These are phyloP conservation scores for Drosophila mimica DNA, from an alignment of 2,888 invertebrate species.

Conservation along the genomic window DNA sequence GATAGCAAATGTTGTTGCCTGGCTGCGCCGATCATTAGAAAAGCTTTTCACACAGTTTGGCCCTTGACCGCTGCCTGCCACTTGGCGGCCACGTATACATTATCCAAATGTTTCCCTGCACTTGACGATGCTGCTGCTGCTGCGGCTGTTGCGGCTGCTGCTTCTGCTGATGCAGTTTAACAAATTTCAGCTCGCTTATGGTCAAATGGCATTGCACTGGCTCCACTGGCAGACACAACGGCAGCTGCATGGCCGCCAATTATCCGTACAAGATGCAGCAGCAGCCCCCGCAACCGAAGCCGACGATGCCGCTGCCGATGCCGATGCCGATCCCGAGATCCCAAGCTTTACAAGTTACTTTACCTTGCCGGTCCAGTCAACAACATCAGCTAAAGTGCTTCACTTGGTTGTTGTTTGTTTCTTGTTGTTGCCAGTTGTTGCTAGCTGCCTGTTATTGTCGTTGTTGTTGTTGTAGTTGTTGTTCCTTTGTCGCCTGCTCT, in stretches of 20 bases:
- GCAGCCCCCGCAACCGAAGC: slow-evolving; percentile 49
- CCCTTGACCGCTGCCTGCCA: slow-evolving; percentile 59
- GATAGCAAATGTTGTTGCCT: slow-evolving; percentile 58
- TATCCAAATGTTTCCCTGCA: slow-evolving; percentile 70
- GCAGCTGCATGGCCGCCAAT: slow-evolving; percentile 80
- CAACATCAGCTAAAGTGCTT: slow-evolving; percentile 74
- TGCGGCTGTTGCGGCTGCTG: slow-evolving; percentile 45
- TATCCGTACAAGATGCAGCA: slow-evolving; percentile 73
- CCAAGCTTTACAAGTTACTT: slow-evolving; percentile 78
- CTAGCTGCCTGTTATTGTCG: slow-evolving; percentile 51
- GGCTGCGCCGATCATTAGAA: slow-evolving; percentile 30
- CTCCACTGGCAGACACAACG: slow-evolving; percentile 70
- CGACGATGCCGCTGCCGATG: slow-evolving; percentile 27
- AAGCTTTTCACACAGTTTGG: slow-evolving; percentile 52
- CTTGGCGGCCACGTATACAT: slow-evolving; percentile 51
- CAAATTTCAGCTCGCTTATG: slow-evolving; percentile 82
- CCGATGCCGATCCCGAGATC: slow-evolving; percentile 48
- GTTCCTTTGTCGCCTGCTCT: slow-evolving; percentile 65
- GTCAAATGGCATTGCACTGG: slow-evolving; percentile 81
- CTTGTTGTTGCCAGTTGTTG: slow-evolving; percentile 51
- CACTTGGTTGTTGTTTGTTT: slow-evolving; percentile 62
- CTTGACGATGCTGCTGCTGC: slow-evolving; percentile 60
- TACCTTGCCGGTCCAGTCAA: slow-evolving; percentile 67
- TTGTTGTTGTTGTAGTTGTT: slow-evolving; percentile 43
- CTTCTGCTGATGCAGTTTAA: slow-evolving; percentile 58